These are phyloP conservation scores for Kryphioiulus occultus DNA, from an alignment of 2,888 invertebrate genomes.

Conservation along the genomic window DNA sequence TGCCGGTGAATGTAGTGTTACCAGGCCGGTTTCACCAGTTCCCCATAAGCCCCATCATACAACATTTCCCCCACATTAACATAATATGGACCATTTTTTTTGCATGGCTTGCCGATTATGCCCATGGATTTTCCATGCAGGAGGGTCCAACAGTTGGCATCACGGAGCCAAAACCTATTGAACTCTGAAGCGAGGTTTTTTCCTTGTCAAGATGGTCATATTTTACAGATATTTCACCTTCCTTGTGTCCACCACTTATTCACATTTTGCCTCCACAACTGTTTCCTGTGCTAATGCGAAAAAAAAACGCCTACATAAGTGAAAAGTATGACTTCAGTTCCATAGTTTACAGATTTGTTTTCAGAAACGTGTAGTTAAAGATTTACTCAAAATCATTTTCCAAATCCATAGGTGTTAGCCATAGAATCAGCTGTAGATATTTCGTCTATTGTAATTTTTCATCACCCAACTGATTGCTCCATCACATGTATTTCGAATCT, in stretches of 20 bases:
- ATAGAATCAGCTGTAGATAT: neutral
- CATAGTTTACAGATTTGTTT: no score
- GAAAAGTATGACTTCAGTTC: no score
- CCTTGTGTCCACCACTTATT: slow-evolving; percentile 13
- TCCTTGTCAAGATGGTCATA: slow-evolving; percentile 28
- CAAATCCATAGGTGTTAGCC: neutral
- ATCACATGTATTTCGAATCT: neutral
- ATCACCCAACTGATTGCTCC: neutral
- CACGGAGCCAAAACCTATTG: neutral
- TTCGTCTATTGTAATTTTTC: neutral
- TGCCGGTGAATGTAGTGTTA: neutral
- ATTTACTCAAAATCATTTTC: neutral
- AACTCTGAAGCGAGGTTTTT: neutral
- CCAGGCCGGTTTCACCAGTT: slow-evolving; percentile 14
- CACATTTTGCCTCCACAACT: neutral
- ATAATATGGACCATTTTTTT: slow-evolving; percentile 30
- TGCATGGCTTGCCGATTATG: slow-evolving; percentile 28
- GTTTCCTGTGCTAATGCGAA: neutral
- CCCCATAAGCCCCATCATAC: neutral
- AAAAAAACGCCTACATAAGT: no score
- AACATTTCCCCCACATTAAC: slow-evolving; percentile 6
- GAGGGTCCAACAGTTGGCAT: slow-evolving; percentile 21
- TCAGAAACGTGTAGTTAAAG: neutral
- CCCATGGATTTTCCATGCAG: neutral
- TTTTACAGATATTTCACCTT: slow-evolving; percentile 8